Evolutionary conservation across 2,797 vertebrate species (phyloP).

Genomic region (Pampus argenteus): DNA sequence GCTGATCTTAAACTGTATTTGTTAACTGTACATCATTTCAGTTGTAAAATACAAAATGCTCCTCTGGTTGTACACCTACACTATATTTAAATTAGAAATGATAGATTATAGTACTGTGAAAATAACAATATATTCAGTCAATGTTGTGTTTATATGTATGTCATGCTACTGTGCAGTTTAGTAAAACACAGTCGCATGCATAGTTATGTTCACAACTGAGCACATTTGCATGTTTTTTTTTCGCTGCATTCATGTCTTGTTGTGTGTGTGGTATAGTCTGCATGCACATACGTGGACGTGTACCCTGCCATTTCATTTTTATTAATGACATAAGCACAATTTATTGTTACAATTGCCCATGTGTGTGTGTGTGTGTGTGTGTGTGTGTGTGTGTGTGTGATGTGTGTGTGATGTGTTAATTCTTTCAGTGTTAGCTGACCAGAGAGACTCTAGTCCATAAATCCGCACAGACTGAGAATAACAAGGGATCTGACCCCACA

Average conservation of each 20-base stretch:
- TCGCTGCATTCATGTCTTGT: neutral
- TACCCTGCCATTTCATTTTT: constrained; percentile 34
- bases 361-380: constrained; percentile 9
- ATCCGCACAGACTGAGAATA: constrained; percentile 64
- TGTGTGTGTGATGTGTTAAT: constrained; percentile 58
- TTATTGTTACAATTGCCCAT: constrained; percentile 53
- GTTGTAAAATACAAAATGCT: neutral
- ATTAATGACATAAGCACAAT: constrained; percentile 55
- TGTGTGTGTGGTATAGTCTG: neutral
- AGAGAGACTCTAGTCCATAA: constrained; percentile 74
- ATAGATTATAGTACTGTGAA: neutral
- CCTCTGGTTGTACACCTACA: neutral
- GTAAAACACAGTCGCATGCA: neutral
- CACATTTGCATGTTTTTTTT: neutral
- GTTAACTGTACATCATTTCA: neutral
- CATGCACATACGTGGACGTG: neutral
- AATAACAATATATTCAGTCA: too few species aligned
- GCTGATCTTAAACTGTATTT: too few species aligned
- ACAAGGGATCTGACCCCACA: constrained; percentile 64
- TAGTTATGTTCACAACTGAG: neutral
- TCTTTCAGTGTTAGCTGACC: constrained; percentile 62
- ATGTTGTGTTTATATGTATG: neutral
- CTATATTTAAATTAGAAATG: neutral
- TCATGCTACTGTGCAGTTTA: too few species aligned
- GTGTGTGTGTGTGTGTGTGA: constrained; percentile 7